Base-by-base conservation (phyloP, 2,888 invertebrate genomes). In the Abrostola tripartita region DNA sequence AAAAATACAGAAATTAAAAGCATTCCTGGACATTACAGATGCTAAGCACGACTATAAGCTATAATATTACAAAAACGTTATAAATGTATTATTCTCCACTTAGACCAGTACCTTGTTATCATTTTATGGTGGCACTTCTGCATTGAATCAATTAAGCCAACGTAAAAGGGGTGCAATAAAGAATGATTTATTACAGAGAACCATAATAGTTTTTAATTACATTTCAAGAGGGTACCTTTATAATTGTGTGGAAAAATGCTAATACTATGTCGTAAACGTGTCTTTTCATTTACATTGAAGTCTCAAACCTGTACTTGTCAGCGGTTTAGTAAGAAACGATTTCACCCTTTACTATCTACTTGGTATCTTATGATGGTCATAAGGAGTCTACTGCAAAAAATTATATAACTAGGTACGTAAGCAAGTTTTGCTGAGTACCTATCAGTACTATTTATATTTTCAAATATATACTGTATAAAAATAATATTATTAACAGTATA, bases 151-250 rank as follows among this genome's bases (percentile, higher is more conserved):
- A 93, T 93, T 92, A 90, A 86, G 81, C 63, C 74, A 71, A 81
- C 81, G 79, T 85, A 83, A 89, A 90, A 90, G 86, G 91, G 91
- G 88, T 89, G 86, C 83, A 81, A 85, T 89, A 91, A 89, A 91
- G 86, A 80, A 88, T 92, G 93, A 93, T 93, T 91, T 92, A 93
- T 90, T 74, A 78, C 80, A 68, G 52, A 65, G 79, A 59, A 76
- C 83, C 81, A 90, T 91, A 92, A 93, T 92, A 90, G 86, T 85
- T 89, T 91, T 90, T 90, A 92, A 92, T 92, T 92, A 92, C 86
- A 85, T 84, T 90, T 88, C 86, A 85, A 88, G 88, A 86, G 85
- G 86, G 81, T 81, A 74, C 64, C 37, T 12, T 12, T 47, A 51
- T 61, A 61, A 63, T 60, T 74, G 65, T 68, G 62, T 74, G 68